Evolutionary conservation across 1,140 invertebrate genomes (phyloP).

Genomic region (Orchesella cincta): DNA sequence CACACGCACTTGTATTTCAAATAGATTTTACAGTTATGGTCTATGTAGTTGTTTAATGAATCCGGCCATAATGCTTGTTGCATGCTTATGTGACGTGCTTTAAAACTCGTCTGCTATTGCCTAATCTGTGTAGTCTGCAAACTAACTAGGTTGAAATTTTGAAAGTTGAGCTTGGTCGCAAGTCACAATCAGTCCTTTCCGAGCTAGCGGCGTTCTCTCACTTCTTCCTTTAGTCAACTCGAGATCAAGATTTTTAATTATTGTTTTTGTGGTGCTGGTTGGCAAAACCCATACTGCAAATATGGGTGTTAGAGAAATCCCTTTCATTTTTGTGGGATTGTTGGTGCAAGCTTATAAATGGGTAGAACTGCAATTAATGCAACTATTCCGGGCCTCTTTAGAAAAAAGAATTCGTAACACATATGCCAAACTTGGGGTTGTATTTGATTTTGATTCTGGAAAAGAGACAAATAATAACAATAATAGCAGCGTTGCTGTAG

Average conservation of each 20-base stretch:
- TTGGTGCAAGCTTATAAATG: constrained; percentile 24
- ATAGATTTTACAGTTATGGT: too few relatives aligned
- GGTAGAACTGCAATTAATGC: constrained; percentile 9
- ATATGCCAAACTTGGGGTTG: background rate
- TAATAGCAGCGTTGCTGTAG: too few relatives aligned
- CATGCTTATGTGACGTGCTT: too few relatives aligned
- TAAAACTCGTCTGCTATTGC: too few relatives aligned
- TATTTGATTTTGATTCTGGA: background rate
- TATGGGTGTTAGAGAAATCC: background rate
- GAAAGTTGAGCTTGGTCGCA: background rate
- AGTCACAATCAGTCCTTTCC: background rate
- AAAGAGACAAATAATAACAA: background rate
- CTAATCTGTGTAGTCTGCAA: background rate
- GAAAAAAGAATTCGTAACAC: constrained; percentile 11
- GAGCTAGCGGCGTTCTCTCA: too few relatives aligned
- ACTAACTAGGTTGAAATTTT: background rate
- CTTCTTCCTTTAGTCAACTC: too few relatives aligned
- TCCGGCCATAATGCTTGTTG: too few relatives aligned
- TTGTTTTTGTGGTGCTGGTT: too few relatives aligned
- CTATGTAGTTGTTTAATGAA: too few relatives aligned
- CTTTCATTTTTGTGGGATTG: background rate
- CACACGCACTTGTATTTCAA: too few relatives aligned
- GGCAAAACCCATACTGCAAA: background rate
- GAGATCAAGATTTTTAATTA: background rate
- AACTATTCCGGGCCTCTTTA: background rate